Conservation (phyloP, 2,888 invertebrate genomes). For the Lingula anatina region DNA sequence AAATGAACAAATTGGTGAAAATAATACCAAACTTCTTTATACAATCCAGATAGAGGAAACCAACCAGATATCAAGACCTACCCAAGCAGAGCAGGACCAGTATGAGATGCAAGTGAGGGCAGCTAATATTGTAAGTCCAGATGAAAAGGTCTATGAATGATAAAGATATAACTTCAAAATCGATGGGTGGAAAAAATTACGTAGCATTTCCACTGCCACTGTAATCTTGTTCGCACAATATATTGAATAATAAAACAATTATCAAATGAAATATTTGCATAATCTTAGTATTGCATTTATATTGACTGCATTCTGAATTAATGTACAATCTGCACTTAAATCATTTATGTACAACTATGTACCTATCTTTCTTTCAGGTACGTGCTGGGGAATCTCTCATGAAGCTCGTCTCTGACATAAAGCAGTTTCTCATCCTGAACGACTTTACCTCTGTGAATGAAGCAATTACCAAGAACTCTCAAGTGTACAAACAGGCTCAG, state of each 20-base stretch:
- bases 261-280: no score
- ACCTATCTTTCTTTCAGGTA: slow-evolving; percentile 60
- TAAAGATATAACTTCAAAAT: not conserved
- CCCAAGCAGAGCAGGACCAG: slow-evolving; percentile 91
- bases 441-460: slow-evolving; percentile 98
- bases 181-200: no score
- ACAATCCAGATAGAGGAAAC: slow-evolving; percentile 79
- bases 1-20: no score
- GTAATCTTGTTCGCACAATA: no score
- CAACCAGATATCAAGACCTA: slow-evolving; percentile 80
- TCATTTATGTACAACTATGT: no score
- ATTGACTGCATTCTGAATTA: no score
- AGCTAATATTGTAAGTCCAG: slow-evolving; percentile 70
- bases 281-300: no score
- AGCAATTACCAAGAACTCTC: slow-evolving; percentile 89
- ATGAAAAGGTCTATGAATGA: not conserved
- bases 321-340: no score
- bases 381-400: slow-evolving; percentile 93
- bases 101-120: slow-evolving; percentile 96
- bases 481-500: slow-evolving; percentile 82
- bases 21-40: no score
- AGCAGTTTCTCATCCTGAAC: slow-evolving; percentile 94
- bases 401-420: slow-evolving; percentile 95
- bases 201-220: no score
- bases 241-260: no score